Evolutionary conservation across 2,888 invertebrate species (phyloP).

Genomic region (Dasypogon diadema): DNA sequence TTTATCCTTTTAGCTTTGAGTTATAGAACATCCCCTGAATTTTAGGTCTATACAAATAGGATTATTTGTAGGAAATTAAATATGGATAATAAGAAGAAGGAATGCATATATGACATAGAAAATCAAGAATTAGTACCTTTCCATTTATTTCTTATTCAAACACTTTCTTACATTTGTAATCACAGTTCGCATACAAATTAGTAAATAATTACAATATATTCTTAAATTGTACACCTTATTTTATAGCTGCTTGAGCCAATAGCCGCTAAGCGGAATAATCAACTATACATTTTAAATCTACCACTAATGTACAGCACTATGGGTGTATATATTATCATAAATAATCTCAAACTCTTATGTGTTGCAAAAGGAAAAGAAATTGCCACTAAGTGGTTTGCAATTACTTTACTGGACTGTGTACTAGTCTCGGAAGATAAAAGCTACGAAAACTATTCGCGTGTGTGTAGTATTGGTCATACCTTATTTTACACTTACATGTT

Average conservation of each 20-base stretch:
- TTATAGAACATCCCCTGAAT: too few relatives aligned
- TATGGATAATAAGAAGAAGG: too few relatives aligned
- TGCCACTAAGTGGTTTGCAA: neutral
- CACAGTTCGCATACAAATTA: slow-evolving; percentile 46
- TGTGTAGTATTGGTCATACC: too few relatives aligned
- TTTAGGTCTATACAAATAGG: too few relatives aligned
- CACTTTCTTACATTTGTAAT: slow-evolving; percentile 37
- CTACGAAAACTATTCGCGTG: neutral
- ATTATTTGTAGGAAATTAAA: too few relatives aligned
- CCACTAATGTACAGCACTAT: neutral
- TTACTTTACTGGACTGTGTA: neutral
- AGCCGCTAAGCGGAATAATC: slow-evolving; percentile 8
- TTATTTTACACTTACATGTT: too few relatives aligned
- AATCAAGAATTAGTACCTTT: neutral
- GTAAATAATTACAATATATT: slow-evolving; percentile 42
- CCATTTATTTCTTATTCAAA: slow-evolving; percentile 32
- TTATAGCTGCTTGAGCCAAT: slow-evolving; percentile 40
- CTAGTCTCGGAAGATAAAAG: neutral
- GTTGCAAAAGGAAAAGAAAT: neutral
- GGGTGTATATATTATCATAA: slow-evolving; percentile 21
- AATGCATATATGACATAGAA: too few relatives aligned
- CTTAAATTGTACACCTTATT: neutral
- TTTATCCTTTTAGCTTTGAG: too few relatives aligned
- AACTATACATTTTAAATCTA: neutral
- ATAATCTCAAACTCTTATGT: slow-evolving; percentile 12